A percentile compares a stretch with the other conserved stretches of the same genome.
Conservation (phyloP, 2,113 vertebrate genomes). For the Trematocara nigrifrons region DNA sequence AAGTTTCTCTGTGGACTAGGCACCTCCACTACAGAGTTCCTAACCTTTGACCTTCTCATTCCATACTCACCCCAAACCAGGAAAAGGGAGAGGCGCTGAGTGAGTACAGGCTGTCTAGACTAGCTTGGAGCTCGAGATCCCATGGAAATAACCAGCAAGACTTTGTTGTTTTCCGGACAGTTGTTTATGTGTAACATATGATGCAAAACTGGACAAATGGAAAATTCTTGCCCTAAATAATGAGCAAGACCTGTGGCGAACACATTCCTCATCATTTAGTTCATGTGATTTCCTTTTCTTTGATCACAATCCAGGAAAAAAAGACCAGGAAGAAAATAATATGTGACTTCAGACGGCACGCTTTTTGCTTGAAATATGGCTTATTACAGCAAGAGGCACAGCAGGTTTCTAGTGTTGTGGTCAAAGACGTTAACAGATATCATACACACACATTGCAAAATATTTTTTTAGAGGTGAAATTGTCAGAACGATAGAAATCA, state of each 20-base stretch:
- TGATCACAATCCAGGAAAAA: constrained; percentile 60
- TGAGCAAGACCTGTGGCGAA: not conserved
- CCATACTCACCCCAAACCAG: not conserved
- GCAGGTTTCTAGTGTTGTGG: constrained; percentile 17
- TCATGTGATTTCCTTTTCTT: constrained; percentile 17
- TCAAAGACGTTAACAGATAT: constrained; percentile 11
- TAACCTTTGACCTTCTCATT: constrained; percentile 13
- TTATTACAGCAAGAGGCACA: constrained; percentile 28
- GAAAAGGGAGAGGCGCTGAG: not conserved
- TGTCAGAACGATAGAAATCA: not conserved
- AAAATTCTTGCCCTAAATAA: constrained; percentile 11
- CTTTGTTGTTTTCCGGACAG: constrained; percentile 20
- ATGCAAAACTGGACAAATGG: not conserved
- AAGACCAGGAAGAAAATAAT: constrained; percentile 36
- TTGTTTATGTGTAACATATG: not conserved
- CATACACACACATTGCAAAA: not conserved
- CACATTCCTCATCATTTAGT: constrained; percentile 15
- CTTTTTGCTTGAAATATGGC: constrained; percentile 33
- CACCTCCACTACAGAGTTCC: not conserved
- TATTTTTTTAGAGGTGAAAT: not conserved
- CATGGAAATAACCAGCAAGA: constrained; percentile 5
- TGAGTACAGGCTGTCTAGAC: not conserved
- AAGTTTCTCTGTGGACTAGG: not conserved
- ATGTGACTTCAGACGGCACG: constrained; percentile 29
- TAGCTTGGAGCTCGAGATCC: not conserved